Evolutionary conservation across 2,797 vertebrate genomes (phyloP), one percentile per base, ranked within the genome.

Genomic region (Otolemur crassicaudatus): DNA sequence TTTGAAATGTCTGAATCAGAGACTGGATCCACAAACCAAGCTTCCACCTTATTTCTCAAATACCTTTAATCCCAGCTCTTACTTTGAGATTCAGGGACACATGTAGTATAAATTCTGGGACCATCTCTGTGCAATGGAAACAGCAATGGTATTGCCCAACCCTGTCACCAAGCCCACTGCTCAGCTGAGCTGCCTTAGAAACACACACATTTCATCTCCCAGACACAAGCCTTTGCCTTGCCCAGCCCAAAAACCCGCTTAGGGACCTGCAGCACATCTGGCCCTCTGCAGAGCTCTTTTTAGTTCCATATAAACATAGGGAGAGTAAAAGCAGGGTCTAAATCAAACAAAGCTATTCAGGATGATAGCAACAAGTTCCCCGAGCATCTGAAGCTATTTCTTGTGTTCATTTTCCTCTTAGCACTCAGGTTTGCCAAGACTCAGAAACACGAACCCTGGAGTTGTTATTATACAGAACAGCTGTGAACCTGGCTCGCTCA

Each of bases 11-110:
- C 40, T 6, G 49, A 69, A 46, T 22, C 69, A 73, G 10, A 91
- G 25, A 63, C 86, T 2, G 37, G 46, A 29, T 79, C 82, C 80
- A 7, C 63, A 92, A 61, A 46, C 58, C 63, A 89, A 73, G 58
- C 53, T 90, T 63, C 80, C n/a, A 29, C 61, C 56, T 72, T 82
- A 49, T 72, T 86, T 46, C 86, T 94, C 92, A 94, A 90, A 67
- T 56, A 58, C 25, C 46, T 84, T 86, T 19, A 84, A 84, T n/a
- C 4, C 27, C 19, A n/a, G 11, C 43, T 75, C 29, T 73, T 73
- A 72, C 81, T 77, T 67, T 81, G 82, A 65, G 80, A 81, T 37
- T 43, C 60, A 31, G 20, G n/a, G 34, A 9, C 37, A 88, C 0
- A 0, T 37, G 16, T 37, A 61, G 13, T 43, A 75, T 12, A 46